Conservation (phyloP, 2,888 invertebrate genomes). For the Metopia argyrocephala region DNA sequence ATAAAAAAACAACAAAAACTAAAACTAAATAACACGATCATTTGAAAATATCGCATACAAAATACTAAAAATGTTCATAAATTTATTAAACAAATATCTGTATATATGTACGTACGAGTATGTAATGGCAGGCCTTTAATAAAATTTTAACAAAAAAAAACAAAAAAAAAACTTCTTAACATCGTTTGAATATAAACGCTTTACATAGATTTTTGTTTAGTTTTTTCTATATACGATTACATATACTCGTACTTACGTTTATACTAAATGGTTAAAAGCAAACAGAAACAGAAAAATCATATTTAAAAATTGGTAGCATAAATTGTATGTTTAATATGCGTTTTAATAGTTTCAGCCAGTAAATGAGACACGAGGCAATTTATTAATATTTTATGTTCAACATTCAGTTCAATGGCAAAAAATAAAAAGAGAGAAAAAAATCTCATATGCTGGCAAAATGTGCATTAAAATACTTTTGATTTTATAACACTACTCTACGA, state of each 20-base stretch:
- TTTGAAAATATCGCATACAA: constrained; percentile 39
- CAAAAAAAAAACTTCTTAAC: too few species aligned
- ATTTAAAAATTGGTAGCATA: constrained; percentile 56
- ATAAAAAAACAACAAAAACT: background rate
- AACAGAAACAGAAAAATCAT: constrained; percentile 12
- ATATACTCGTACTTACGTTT: background rate
- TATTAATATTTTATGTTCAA: constrained; percentile 54
- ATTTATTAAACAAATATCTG: constrained; percentile 24
- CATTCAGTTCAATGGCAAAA: background rate
- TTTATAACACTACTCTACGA: too few species aligned
- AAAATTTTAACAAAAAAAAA: too few species aligned
- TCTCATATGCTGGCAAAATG: background rate
- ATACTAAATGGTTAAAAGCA: background rate
- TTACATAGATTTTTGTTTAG: background rate
- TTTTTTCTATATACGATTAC: background rate
- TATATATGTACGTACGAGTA: background rate
- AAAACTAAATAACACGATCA: constrained; percentile 23
- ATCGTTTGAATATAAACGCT: background rate
- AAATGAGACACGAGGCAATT: constrained; percentile 59
- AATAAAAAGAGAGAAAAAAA: background rate
- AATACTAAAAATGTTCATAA: constrained; percentile 49
- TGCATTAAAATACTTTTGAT: too few species aligned
- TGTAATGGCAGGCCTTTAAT: background rate
- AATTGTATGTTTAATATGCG: constrained; percentile 59
- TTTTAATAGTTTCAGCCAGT: constrained; percentile 59